Percentiles rank a stretch among this genome's conserved stretches.
Conservation (phyloP, 2,888 invertebrate species). For the Crepidodera aurea region DNA sequence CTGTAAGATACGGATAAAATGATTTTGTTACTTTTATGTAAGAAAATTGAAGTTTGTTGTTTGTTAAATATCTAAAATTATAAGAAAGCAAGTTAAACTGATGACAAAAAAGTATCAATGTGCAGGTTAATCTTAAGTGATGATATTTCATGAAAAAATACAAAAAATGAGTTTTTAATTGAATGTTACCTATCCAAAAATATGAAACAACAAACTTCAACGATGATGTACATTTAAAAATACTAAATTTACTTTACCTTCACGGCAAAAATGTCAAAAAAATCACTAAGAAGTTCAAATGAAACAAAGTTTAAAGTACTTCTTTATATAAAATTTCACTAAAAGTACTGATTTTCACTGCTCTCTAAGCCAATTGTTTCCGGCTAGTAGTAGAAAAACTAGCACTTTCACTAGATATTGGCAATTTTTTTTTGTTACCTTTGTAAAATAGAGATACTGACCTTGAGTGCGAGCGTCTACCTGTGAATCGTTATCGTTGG, state of each 20-base stretch:
- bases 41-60: conserved; percentile 13
- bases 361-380: conserved; percentile 20
- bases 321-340: conserved; percentile 6
- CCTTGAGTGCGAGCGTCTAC: conserved; percentile 58
- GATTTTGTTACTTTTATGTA: background rate
- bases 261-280: conserved; percentile 15
- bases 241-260: conserved; percentile 20
- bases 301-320: conserved; percentile 6
- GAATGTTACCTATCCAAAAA: no score
- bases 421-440: conserved; percentile 10
- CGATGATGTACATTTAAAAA: background rate
- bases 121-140: no score
- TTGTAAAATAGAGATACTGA: conserved; percentile 50
- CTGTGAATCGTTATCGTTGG: conserved; percentile 61
- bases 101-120: no score
- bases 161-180: no score
- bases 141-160: no score
- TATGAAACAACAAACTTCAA: conserved; percentile 17
- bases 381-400: conserved; percentile 9
- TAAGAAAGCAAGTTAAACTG: no score
- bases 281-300: conserved; percentile 9
- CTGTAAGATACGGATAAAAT: conserved; percentile 33
- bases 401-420: conserved; percentile 12
- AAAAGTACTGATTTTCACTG: conserved; percentile 15
- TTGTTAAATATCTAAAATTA: no score